These are phyloP conservation scores for Eumacrocentrus americanus DNA, from an alignment of 2,888 invertebrate species.

Conservation along the genomic window DNA sequence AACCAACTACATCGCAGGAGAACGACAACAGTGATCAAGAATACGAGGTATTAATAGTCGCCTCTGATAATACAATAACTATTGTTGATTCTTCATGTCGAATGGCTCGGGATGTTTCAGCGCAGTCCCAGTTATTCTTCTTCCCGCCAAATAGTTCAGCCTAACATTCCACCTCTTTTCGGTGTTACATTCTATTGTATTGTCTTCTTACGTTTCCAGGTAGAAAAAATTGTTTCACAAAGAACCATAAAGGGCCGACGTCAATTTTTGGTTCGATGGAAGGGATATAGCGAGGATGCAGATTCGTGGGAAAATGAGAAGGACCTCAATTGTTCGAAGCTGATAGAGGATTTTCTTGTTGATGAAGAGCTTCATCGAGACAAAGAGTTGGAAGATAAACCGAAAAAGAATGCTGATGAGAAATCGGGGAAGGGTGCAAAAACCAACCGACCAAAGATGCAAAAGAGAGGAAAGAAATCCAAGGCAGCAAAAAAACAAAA, in stretches of 20 bases:
- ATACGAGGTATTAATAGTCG: constrained; percentile 67
- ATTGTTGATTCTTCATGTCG: not conserved
- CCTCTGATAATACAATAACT: not conserved
- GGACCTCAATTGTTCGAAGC: constrained; percentile 72
- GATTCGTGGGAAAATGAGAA: constrained; percentile 81
- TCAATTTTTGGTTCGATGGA: constrained; percentile 79
- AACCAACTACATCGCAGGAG: constrained; percentile 52
- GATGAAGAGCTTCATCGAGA: constrained; percentile 31
- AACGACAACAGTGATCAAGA: constrained; percentile 62
- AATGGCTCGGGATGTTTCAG: too few species aligned
- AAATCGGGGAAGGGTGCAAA: too few species aligned
- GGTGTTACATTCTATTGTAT: constrained; percentile 1
- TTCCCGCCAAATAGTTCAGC: constrained; percentile 11
- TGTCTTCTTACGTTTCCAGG: constrained; percentile 61
- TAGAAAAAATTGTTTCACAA: constrained; percentile 74
- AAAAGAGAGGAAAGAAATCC: constrained; percentile 8
- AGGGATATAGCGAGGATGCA: constrained; percentile 72
- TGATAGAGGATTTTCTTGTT: constrained; percentile 71
- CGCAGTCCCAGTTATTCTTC: not conserved
- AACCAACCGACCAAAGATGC: constrained; percentile 11
- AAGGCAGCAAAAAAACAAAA: not conserved
- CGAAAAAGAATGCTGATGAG: too few species aligned
- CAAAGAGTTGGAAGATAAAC: constrained; percentile 16
- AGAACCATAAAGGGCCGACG: constrained; percentile 72
- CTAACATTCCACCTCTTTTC: too few species aligned